A percentile compares a stretch with the other conserved stretches of the same genome.
These are phyloP conservation scores for Toxotes chatareus DNA, from an alignment of 2,113 vertebrate genomes.

Conservation along the genomic window DNA sequence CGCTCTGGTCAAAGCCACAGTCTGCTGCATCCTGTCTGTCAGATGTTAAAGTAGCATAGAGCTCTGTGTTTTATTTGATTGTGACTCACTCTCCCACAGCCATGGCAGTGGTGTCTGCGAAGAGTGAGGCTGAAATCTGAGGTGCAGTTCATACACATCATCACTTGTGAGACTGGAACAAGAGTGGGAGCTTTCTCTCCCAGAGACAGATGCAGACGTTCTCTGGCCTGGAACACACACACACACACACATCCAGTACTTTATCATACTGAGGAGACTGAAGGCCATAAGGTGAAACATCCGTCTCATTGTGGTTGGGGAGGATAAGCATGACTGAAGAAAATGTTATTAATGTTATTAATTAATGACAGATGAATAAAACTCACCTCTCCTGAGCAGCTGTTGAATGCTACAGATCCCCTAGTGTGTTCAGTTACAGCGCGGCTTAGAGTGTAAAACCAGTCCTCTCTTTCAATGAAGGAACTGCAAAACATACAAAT, in stretches of 20 bases:
- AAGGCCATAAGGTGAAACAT: neutral
- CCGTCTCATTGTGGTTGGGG: neutral
- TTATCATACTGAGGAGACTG: neutral
- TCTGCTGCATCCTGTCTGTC: neutral
- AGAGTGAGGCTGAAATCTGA: constrained; percentile 95
- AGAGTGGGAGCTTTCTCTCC: constrained; percentile 93
- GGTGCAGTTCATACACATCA: constrained; percentile 99
- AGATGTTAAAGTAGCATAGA: neutral
- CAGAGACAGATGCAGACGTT: constrained; percentile 87
- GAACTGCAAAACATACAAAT: constrained; percentile 84
- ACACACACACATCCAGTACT: neutral
- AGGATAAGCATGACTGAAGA: neutral
- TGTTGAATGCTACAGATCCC: constrained; percentile 76
- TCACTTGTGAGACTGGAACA: constrained; percentile 92
- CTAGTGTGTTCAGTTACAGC: constrained; percentile 88
- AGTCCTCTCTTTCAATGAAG: constrained; percentile 93
- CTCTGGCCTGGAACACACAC: constrained; percentile 83
- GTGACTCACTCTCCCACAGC: constrained; percentile 93
- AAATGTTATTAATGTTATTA: neutral
- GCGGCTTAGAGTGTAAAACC: constrained; percentile 92
- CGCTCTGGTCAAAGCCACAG: neutral
- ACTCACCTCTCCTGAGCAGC: constrained; percentile 77
- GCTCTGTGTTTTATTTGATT: neutral
- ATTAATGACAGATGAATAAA: neutral
- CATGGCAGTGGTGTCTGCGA: constrained; percentile 93